phyloP scores from a whole-genome alignment of 2,113 vertebrate genomes.

The Indicator indicator region DNA sequence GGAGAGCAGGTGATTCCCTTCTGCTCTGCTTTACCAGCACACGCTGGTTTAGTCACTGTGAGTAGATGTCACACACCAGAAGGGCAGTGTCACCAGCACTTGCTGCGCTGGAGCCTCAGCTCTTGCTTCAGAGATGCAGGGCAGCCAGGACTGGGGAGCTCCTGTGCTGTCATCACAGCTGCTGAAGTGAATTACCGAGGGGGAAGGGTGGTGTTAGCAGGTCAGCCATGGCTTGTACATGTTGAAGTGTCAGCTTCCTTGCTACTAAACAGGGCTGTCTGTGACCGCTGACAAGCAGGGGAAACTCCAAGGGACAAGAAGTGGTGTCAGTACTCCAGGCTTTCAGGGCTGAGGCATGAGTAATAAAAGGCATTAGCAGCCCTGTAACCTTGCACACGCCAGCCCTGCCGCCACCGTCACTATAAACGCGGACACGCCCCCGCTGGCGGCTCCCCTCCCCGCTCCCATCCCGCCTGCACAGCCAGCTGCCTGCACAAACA shows the following conservation, averaged over 20 bases:
- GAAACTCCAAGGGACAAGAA: background rate
- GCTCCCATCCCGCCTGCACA: background rate
- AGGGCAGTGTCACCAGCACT: background rate
- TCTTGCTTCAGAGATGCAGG: background rate
- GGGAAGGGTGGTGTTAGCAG: background rate
- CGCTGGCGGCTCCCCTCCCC: background rate
- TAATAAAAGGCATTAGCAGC: background rate
- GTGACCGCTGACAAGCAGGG: background rate
- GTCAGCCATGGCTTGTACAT: background rate
- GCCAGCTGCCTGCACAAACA: constrained; percentile 57
- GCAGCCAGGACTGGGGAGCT: background rate
- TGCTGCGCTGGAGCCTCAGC: background rate
- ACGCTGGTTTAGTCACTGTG: background rate
- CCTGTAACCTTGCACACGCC: background rate
- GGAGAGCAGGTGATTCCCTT: background rate
- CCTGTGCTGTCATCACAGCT: accelerated
- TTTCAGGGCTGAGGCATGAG: background rate
- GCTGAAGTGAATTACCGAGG: background rate
- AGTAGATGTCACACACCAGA: background rate
- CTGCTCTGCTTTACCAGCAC: background rate
- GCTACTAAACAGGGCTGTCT: background rate
- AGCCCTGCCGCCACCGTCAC: background rate
- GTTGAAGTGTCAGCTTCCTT: background rate
- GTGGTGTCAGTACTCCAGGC: background rate
- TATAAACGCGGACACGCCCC: background rate